phyloP scores from a whole-genome alignment of 2,113 vertebrate species.

The Falcunculus frontatus region DNA sequence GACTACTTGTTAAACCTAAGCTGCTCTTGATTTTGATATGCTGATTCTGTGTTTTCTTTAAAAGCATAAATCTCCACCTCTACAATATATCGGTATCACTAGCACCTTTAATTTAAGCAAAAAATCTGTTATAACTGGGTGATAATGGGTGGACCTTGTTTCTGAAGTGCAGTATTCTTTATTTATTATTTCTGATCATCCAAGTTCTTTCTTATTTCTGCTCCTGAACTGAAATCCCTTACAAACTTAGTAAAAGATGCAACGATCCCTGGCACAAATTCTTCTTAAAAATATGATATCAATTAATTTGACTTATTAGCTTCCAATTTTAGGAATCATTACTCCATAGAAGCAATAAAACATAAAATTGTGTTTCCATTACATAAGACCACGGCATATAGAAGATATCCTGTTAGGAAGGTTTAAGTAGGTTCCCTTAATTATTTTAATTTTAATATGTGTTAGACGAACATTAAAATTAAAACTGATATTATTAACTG shows the following conservation, averaged over 20 bases:
- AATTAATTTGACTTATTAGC: not conserved
- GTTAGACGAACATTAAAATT: not conserved
- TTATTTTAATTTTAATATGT: not conserved
- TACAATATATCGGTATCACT: not conserved
- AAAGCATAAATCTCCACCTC: not conserved
- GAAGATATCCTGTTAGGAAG: not conserved
- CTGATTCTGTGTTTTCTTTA: not conserved
- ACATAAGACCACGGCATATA: not conserved
- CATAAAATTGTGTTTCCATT: not conserved
- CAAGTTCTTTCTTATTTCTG: not conserved
- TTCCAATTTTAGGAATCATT: not conserved
- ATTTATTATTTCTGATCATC: not conserved
- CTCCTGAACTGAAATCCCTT: not conserved
- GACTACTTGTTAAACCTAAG: not conserved
- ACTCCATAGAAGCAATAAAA: not conserved
- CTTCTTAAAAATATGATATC: not conserved
- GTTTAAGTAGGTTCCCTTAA: not conserved
- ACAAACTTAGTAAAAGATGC: not conserved
- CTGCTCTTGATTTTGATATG: not conserved
- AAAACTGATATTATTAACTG: not conserved
- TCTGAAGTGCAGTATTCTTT: not conserved
- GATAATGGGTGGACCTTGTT: not conserved
- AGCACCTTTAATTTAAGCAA: not conserved
- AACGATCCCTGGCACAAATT: not conserved
- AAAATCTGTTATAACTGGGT: not conserved